Conservation (phyloP, 2,888 invertebrate species). For the Lacanobia oleracea region DNA sequence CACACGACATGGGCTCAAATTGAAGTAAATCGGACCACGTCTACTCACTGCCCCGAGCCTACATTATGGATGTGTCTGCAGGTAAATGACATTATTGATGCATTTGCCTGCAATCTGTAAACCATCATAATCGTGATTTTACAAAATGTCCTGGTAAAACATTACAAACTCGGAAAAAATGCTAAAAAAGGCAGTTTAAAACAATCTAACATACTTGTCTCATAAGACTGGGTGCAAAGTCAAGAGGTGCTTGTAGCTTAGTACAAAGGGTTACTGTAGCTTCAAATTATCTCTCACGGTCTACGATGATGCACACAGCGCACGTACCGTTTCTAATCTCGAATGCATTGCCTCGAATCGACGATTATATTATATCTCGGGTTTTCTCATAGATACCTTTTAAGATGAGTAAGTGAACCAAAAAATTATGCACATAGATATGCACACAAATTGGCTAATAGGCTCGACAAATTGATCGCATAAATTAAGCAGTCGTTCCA, state of each 20-base stretch:
- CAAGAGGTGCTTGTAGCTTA: constrained; percentile 17
- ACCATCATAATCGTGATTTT: not conserved
- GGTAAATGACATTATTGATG: constrained; percentile 56
- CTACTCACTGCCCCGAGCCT: constrained; percentile 53
- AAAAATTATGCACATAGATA: constrained; percentile 26
- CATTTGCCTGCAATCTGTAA: constrained; percentile 41
- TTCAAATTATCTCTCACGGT: constrained; percentile 46
- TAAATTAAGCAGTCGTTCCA: constrained; percentile 55
- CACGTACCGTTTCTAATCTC: constrained; percentile 46
- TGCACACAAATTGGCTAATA: constrained; percentile 22
- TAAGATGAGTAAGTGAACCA: constrained; percentile 17
- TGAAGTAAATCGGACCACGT: constrained; percentile 74
- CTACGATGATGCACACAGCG: constrained; percentile 45
- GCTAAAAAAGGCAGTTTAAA: not conserved
- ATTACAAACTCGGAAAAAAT: not conserved
- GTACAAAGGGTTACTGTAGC: constrained; percentile 25
- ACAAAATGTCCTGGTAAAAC: not conserved
- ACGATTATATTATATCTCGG: constrained; percentile 46
- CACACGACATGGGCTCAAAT: constrained; percentile 75
- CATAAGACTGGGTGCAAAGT: constrained; percentile 9
- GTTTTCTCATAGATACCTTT: constrained; percentile 17
- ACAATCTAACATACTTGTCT: not conserved
- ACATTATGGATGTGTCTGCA: constrained; percentile 59
- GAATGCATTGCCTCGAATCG: constrained; percentile 47
- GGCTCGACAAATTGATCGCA: constrained; percentile 49